Base-by-base conservation (phyloP, 2,888 invertebrate genomes). In the Tenthredo scrophulariae region DNA sequence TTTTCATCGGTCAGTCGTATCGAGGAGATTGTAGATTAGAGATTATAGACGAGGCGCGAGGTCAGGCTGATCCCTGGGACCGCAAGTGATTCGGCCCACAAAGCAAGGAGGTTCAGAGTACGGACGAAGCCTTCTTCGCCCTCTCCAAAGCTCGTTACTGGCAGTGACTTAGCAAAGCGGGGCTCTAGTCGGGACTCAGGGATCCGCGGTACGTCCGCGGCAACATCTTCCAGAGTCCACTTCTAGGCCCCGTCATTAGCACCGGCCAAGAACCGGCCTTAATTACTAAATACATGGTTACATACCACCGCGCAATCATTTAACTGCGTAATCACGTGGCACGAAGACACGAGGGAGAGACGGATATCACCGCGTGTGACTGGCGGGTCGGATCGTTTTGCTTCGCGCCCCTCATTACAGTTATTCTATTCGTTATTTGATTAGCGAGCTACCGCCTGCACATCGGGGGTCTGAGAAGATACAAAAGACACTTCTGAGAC, bases 91-190 rank as follows among this genome's bases (percentile, higher is more conserved):
- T 80, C 80, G 80, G 65, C 5, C 62, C 80, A 65, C 77, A 80
- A 65, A 80, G 80, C 80, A 54, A 18, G 50, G 65, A 62, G 65
- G 43, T 22, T 62, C 80, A 50, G 40, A 58, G 65, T 80, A 58
- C 46, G 70, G 67, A 29, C 37, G 37, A 22, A 26, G 77, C 46
- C 77, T 77, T 62, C 65, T 70, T 83, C 46, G 70, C 46, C 70
- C 83, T 83, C 86, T 87, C 86, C 87, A 89, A 89, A 92, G 92
- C 92, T 93, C 92, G 93, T 93, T 93, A 93, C 91, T 89, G 90
- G 91, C 88, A 89, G 91, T 93, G 93, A 93, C 93, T 93, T 90
- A 90, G 91, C 92, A 91, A 87, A 90, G 88, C 77, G 84, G 70
- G 82, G 86, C 86, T 87, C 87, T 87, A 85, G 87, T 85, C 87